Conservation (phyloP, 2,888 invertebrate genomes). For the Anticlea derivata region DNA sequence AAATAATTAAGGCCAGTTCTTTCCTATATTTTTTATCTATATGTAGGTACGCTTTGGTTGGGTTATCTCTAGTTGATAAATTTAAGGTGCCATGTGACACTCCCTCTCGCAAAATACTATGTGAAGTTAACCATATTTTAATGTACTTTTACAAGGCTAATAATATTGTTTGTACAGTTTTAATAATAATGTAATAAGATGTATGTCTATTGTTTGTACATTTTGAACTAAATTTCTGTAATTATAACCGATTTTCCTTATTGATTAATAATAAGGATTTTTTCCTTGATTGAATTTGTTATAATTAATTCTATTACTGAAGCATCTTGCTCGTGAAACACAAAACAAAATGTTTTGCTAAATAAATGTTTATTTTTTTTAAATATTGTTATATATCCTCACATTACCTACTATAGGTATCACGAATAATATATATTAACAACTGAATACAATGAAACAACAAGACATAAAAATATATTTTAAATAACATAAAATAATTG, state of each 20-base stretch:
- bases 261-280: conserved; percentile 5
- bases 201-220: conserved; percentile 16
- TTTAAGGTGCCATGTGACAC: conserved; percentile 77
- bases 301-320: conserved; percentile 20
- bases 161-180: conserved; percentile 22
- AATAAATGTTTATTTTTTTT: conserved; percentile 51
- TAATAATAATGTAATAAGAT: not conserved
- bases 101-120: conserved; percentile 71
- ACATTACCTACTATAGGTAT: not conserved
- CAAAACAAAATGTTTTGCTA: conserved; percentile 44
- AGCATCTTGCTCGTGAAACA: conserved; percentile 39
- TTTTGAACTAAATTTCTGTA: conserved; percentile 22
- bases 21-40: conserved; percentile 75
- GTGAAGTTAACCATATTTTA: conserved; percentile 40
- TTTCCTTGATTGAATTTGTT: conserved; percentile 23
- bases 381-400: conserved; percentile 33
- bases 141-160: conserved; percentile 19
- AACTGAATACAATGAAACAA: conserved; percentile 1
- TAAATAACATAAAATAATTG: not conserved
- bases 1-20: conserved; percentile 66
- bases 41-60: conserved; percentile 74
- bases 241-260: conserved; percentile 20
- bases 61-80: conserved; percentile 77
- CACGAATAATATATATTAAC: conserved; percentile 7
- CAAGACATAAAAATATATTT: not conserved